phyloP scores from a whole-genome alignment of 2,113 vertebrate genomes.

The Euleptes europaea region DNA sequence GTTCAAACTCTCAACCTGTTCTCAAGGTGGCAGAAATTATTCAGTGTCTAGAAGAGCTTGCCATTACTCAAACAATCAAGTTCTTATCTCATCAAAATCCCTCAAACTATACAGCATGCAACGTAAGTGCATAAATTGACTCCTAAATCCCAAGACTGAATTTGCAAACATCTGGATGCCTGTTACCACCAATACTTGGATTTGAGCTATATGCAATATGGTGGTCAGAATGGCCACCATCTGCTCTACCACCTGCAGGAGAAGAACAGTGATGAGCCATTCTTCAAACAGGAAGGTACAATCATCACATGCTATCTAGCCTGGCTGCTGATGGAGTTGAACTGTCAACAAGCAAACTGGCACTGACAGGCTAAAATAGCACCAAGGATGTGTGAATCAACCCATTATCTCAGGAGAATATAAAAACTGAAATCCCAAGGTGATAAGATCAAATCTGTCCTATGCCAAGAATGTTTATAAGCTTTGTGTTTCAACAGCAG shows the following conservation, averaged over 20 bases:
- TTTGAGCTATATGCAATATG: not conserved
- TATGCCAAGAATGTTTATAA: accelerated
- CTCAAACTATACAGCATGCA: not conserved
- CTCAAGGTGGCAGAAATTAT: not conserved
- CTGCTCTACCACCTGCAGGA: not conserved
- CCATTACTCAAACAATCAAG: not conserved
- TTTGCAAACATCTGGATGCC: not conserved
- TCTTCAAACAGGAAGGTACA: not conserved
- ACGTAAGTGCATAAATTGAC: not conserved
- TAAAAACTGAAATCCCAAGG: not conserved
- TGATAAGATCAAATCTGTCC: slow-evolving; percentile 1
- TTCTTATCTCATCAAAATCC: not conserved
- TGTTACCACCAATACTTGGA: not conserved
- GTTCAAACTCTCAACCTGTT: not conserved
- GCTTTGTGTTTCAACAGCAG: not conserved
- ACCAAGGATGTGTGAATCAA: slow-evolving; percentile 52
- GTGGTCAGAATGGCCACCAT: not conserved
- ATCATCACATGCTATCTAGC: slow-evolving; percentile 10
- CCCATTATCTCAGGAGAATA: slow-evolving; percentile 45
- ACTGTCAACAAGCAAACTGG: not conserved
- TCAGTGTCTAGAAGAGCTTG: not conserved
- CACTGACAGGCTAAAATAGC: slow-evolving; percentile 48
- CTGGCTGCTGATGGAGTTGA: slow-evolving; percentile 7
- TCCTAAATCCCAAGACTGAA: not conserved
- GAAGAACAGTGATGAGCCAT: not conserved